These are phyloP conservation scores for Bursaphelenchus okinawaensis DNA, from an alignment of 2,888 invertebrate species.

Conservation along the genomic window DNA sequence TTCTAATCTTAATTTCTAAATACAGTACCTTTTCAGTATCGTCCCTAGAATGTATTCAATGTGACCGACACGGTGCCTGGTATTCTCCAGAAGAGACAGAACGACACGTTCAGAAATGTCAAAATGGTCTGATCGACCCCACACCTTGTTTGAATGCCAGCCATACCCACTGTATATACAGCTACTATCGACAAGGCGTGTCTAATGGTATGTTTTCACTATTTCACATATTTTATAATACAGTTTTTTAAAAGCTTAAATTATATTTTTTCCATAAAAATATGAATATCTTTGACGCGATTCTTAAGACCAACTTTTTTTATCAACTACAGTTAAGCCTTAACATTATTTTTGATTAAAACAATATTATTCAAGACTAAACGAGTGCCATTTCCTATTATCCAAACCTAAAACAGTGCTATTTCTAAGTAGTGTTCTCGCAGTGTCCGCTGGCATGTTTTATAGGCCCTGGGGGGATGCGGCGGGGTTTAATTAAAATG, in stretches of 20 bases:
- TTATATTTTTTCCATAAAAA: too few species aligned
- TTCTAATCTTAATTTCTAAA: too few species aligned
- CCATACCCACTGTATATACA: constrained; percentile 52
- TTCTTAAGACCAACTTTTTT: too few species aligned
- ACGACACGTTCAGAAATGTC: constrained; percentile 38
- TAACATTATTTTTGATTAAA: too few species aligned
- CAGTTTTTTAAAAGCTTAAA: too few species aligned
- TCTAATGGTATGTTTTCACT: neutral
- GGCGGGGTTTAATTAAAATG: neutral
- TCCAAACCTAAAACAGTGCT: too few species aligned
- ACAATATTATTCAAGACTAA: too few species aligned
- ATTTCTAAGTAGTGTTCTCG: too few species aligned
- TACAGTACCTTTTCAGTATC: constrained; percentile 25
- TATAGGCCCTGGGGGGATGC: neutral
- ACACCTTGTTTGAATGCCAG: constrained; percentile 39
- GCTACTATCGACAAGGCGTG: constrained; percentile 37
- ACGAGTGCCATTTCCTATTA: too few species aligned
- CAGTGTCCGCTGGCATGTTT: neutral
- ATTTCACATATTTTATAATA: too few species aligned
- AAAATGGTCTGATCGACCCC: constrained; percentile 37
- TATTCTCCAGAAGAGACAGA: constrained; percentile 48
- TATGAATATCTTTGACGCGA: too few species aligned
- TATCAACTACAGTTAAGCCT: too few species aligned
- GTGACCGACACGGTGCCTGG: constrained; percentile 39
- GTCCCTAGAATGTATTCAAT: constrained; percentile 46